Base-by-base conservation (phyloP, 2,888 invertebrate species). In the Lasius platythorax region DNA sequence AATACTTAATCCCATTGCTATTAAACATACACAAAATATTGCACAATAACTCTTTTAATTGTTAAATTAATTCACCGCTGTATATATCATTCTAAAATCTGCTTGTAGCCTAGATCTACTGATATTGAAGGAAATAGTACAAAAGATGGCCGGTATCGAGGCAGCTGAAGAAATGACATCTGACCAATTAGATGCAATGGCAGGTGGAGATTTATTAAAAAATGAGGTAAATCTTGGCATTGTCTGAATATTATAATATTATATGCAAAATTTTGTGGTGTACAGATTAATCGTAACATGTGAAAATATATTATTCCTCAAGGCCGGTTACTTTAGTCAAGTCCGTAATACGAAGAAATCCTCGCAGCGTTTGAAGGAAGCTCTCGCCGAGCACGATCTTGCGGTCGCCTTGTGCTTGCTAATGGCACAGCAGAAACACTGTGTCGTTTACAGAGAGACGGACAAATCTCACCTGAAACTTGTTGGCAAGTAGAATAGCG, bases 121-220 rank as follows among this genome's bases (percentile, higher is more conserved):
- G 46, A 98, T 99, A 89, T 96, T 99, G 81, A 98, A 99, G 95
- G 99, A 99, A 96, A 98, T 99, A 89, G 98, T 99, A 64, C 99
- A 99, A 95, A 99, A 99, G 96, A 99, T 99, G 99, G 98, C 99
- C 0, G 99, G 99, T 1, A 98, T 99, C 81, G 99, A 99, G 95
- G 98, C 99, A 0, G 98, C 98, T 0, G 99, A 99, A 94, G 99
- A 99, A 95, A 97, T 99, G 96, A 99, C 99, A 0, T 96, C 97
- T 33, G 99, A 99, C 93, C 99, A 99, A 94, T 95, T 99, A 79
- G 98, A 99, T 93, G 99, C 99, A 0, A 98, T 99, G 97, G 97
- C 98, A 79, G 99, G 99, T 11, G 99, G 99, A 0, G 99, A 99
- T 95, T 95, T 99, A 72, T 96, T 99, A 3, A 97, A 98, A 93